phyloP scores from a whole-genome alignment of 1,140 invertebrate species.

The Ips typographus region DNA sequence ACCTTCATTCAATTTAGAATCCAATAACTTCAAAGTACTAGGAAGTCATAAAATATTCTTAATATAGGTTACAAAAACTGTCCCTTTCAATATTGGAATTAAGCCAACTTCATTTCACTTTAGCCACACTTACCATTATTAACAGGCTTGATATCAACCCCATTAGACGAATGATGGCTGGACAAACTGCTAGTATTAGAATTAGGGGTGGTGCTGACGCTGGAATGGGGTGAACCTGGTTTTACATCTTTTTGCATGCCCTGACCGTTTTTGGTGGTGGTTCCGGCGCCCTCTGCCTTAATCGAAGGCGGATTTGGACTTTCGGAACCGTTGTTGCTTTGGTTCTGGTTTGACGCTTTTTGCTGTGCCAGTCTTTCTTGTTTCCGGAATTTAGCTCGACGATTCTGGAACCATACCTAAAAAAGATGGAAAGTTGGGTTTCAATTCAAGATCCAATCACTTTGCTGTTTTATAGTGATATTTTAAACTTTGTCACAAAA shows the following conservation, averaged over 20 bases:
- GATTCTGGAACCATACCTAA: slow-evolving; percentile 94
- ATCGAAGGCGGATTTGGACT: slow-evolving; percentile 43
- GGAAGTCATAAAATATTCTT: too few species aligned
- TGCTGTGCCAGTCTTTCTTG: slow-evolving; percentile 84
- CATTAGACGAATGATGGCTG: slow-evolving; percentile 52
- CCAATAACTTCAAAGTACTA: too few species aligned
- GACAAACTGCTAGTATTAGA: slow-evolving; percentile 51
- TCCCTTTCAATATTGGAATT: too few species aligned
- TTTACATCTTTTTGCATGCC: slow-evolving; percentile 50
- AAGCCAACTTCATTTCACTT: background rate
- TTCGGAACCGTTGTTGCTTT: slow-evolving; percentile 36
- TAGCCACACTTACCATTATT: slow-evolving; percentile 47
- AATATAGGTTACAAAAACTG: too few species aligned
- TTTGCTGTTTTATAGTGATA: background rate
- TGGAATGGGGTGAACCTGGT: slow-evolving; percentile 53
- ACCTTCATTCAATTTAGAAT: too few species aligned
- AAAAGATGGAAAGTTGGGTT: slow-evolving; percentile 41
- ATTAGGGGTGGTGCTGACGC: slow-evolving; percentile 54
- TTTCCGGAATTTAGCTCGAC: slow-evolving; percentile 89
- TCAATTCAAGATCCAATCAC: too few species aligned
- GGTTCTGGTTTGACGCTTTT: slow-evolving; percentile 58
- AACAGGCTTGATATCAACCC: slow-evolving; percentile 52
- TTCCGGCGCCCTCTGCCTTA: slow-evolving; percentile 46
- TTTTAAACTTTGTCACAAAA: background rate
- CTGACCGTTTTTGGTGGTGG: slow-evolving; percentile 36